These are phyloP conservation scores for Myotis pilosus DNA, from an alignment of 2,797 vertebrate species.

Conservation along the genomic window DNA sequence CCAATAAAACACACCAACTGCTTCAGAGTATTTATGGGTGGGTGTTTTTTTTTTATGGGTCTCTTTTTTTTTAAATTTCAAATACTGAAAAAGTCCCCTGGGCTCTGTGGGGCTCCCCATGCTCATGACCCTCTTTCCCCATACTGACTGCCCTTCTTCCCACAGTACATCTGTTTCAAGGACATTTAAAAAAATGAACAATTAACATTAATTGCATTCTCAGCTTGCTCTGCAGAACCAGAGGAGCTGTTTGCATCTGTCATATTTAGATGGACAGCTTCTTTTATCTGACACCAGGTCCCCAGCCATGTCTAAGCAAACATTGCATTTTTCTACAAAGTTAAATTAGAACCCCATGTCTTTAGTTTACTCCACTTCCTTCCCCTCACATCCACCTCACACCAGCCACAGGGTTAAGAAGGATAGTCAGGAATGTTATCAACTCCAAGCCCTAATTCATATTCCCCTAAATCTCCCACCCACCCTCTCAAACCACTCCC, in stretches of 20 bases:
- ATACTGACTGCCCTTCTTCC: slow-evolving; percentile 44
- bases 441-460: slow-evolving; percentile 13
- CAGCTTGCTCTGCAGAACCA: slow-evolving; percentile 48
- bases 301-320: slow-evolving; percentile 27
- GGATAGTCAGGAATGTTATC: slow-evolving; percentile 6
- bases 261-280: not conserved
- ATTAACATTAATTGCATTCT: not conserved
- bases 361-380: not conserved
- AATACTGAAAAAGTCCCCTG: slow-evolving; percentile 65
- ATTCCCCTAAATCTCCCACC: not conserved
- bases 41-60: slow-evolving; percentile 34
- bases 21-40: slow-evolving; percentile 66
- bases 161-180: slow-evolving; percentile 50
- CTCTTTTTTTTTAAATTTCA: slow-evolving; percentile 57
- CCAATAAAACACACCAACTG: slow-evolving; percentile 76
- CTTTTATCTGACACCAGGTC: slow-evolving; percentile 18
- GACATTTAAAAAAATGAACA: not conserved
- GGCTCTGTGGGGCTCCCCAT: slow-evolving; percentile 65
- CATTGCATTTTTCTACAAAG: slow-evolving; percentile 1
- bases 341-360: not conserved
- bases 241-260: not conserved
- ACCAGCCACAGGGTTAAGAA: not conserved
- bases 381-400: not conserved
- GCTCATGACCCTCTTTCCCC: slow-evolving; percentile 9
- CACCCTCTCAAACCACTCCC: slow-evolving; percentile 17